phyloP scores from a whole-genome alignment of 2,113 vertebrate genomes.

The Motacilla tschutschensis region DNA sequence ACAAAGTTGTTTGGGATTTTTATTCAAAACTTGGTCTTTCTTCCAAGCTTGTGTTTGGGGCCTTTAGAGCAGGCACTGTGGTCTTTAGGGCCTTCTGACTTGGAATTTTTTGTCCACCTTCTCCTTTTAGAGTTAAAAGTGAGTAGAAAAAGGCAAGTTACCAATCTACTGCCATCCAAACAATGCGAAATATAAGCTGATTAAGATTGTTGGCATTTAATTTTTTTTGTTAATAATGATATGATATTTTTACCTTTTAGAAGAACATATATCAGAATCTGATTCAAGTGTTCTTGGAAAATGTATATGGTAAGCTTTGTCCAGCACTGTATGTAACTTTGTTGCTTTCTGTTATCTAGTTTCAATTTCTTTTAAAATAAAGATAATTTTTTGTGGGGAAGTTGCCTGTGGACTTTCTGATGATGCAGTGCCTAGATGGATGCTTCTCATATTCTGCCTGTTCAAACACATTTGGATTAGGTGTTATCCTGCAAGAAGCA shows the following conservation, averaged over 20 bases:
- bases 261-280: constrained; percentile 43
- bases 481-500: not conserved
- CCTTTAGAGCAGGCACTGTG: not conserved
- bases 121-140: not conserved
- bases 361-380: constrained; percentile 72
- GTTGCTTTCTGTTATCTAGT: constrained; percentile 57
- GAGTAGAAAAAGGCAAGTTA: constrained; percentile 38
- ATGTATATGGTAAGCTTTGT: constrained; percentile 63
- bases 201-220: constrained; percentile 8
- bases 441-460: not conserved
- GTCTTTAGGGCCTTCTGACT: not conserved
- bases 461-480: not conserved
- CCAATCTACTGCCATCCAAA: constrained; percentile 29
- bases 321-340: constrained; percentile 57
- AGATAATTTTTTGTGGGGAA: constrained; percentile 65
- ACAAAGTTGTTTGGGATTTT: not conserved
- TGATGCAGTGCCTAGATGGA: not conserved
- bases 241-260: constrained; percentile 44
- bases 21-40: not conserved
- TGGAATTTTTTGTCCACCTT: not conserved
- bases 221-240: constrained; percentile 20
- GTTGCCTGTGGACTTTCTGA: constrained; percentile 26
- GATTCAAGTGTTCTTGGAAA: constrained; percentile 37
- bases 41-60: not conserved
- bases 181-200: constrained; percentile 21